Percentiles rank a stretch among this genome's conserved stretches.
These are phyloP conservation scores for Benitochromis conjunctus DNA, from an alignment of 2,113 vertebrate genomes.

Conservation along the genomic window DNA sequence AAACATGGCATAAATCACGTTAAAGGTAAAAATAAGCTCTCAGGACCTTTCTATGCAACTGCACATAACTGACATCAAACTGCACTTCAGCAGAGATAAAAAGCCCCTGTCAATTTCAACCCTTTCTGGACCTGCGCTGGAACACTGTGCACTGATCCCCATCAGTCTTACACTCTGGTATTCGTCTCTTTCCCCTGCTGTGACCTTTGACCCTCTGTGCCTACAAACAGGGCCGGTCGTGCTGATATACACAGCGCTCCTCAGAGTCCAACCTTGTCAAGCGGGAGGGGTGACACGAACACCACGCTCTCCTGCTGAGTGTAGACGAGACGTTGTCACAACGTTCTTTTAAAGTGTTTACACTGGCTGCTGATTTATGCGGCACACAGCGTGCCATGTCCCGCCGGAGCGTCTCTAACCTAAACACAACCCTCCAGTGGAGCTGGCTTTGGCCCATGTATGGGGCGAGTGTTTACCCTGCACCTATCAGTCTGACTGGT, in stretches of 20 bases:
- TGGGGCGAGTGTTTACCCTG: conserved; percentile 49
- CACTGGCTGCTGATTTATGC: conserved; percentile 49
- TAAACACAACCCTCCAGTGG: conserved; percentile 36
- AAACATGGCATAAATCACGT: background rate
- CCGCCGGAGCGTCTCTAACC: conserved; percentile 6
- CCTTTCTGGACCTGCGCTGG: background rate
- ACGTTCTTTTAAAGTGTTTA: conserved; percentile 49
- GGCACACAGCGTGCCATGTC: conserved; percentile 33
- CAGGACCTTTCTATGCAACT: background rate
- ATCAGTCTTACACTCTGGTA: background rate
- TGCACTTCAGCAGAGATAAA: background rate
- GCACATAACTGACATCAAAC: background rate
- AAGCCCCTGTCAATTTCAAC: background rate
- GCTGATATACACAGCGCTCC: background rate
- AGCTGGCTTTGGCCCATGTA: conserved; percentile 54
- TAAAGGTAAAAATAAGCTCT: background rate
- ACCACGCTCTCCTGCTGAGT: conserved; percentile 2
- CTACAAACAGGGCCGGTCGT: background rate
- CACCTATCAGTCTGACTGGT: conserved; percentile 26
- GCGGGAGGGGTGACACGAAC: background rate
- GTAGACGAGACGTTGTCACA: background rate
- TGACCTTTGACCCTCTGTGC: background rate
- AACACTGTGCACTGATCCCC: background rate
- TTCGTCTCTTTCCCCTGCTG: background rate
- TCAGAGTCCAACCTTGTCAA: background rate